Conservation (phyloP, 2,888 invertebrate genomes). For the Drosophila tanythrix region DNA sequence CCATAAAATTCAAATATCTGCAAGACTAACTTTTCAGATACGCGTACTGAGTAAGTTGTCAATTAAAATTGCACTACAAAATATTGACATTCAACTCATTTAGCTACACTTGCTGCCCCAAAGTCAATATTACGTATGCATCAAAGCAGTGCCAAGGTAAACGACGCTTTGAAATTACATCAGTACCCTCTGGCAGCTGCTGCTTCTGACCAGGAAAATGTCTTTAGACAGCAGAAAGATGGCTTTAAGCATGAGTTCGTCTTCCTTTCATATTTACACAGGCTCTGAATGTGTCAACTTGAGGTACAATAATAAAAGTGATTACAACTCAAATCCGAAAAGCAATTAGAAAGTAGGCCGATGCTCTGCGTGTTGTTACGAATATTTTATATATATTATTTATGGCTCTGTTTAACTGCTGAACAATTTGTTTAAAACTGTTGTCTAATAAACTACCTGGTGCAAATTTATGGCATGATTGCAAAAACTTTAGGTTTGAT, state of each 20-base stretch:
- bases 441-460: not conserved
- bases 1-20: not conserved
- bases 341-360: not conserved
- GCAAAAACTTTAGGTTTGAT: not conserved
- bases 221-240: slow-evolving; percentile 18
- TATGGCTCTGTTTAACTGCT: not conserved
- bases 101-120: slow-evolving; percentile 5
- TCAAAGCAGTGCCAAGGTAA: slow-evolving; percentile 20
- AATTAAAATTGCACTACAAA: not conserved
- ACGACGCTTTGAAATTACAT: slow-evolving; percentile 51
- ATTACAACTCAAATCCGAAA: slow-evolving; percentile 25
- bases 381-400: not conserved
- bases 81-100: slow-evolving; percentile 2
- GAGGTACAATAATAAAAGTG: slow-evolving; percentile 48
- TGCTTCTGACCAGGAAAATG: slow-evolving; percentile 21
- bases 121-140: slow-evolving; percentile 28
- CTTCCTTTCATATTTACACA: not conserved
- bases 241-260: slow-evolving; percentile 15
- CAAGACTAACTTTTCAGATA: not conserved
- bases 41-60: not conserved
- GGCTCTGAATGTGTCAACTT: slow-evolving; percentile 15
- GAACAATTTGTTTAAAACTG: not conserved
- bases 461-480: not conserved
- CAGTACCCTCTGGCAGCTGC: slow-evolving; percentile 24
- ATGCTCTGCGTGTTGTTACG: not conserved